Base-by-base conservation (phyloP, 2,888 invertebrate genomes). In the Microplitis manilae region DNA sequence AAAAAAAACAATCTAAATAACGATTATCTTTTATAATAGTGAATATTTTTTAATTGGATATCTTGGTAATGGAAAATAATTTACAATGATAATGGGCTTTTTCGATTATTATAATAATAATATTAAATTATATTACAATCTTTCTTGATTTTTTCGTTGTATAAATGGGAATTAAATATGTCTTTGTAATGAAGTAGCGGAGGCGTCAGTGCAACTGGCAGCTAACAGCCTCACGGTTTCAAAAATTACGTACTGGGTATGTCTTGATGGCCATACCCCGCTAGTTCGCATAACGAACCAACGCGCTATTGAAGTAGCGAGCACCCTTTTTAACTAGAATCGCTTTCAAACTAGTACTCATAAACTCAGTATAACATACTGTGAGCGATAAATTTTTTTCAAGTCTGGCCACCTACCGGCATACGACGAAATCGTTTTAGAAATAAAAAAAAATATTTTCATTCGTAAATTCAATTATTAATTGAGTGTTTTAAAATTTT, bases 221-320 rank as follows among this genome's bases (percentile, higher is more conserved):
- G 91, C 93, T 93, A 94, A 94, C 94, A 92, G 93, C 94, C 94
- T 92, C 94, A 86, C 92, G 81, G 79, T 85, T 83, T 85, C 90
- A 95, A 95, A 95, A 94, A 95, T 95, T 93, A 92, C 84, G 94
- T 95, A 94, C 93, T 94, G 94, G 91, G 94, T 95, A 95, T 95
- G 94, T 95, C 94, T 95, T 94, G 95, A 95, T 95, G 89, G 91
- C 94, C 95, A 95, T 95, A 95, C 95, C 94, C 94, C 94, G 92
- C 93, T 90, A 90, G 90, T 90, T 86, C 87, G 80, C 75, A 74
- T 86, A 86, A 80, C 85, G 89, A 90, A 91, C 91, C 87, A 90
- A 90, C 91, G 94, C 94, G 92, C 92, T 93, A 94, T 94, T 87
- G 75, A 93, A 94, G 94, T 92, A 92, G 92, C 93, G 94, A 94